These are phyloP conservation scores for Parus major DNA, from an alignment of 2,113 vertebrate species.

Conservation along the genomic window DNA sequence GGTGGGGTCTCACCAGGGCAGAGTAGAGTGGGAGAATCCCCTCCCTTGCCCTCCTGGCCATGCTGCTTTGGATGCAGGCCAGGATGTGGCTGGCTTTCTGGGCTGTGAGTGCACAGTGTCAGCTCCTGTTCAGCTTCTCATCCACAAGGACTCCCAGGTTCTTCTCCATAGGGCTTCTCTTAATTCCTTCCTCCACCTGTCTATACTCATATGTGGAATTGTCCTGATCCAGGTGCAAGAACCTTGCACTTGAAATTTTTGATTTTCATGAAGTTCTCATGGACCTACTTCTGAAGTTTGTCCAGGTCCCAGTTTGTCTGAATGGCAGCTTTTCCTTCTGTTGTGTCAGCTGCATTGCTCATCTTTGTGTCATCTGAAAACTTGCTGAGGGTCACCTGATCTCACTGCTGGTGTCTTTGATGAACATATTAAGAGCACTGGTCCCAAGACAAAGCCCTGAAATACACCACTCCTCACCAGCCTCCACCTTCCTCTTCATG, in stretches of 20 bases:
- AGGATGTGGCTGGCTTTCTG: fast-evolving
- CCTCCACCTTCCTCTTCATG: not conserved
- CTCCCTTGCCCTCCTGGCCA: not conserved
- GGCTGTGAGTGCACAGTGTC: not conserved
- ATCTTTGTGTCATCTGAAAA: not conserved
- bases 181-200: not conserved
- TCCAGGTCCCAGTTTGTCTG: not conserved
- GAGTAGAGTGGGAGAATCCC: not conserved
- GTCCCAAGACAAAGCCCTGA: not conserved
- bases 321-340: not conserved
- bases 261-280: not conserved
- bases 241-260: not conserved
- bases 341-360: not conserved
- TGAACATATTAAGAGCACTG: fast-evolving
- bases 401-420: not conserved
- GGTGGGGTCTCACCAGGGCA: not conserved
- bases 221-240: not conserved
- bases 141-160: not conserved
- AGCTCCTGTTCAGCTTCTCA: not conserved
- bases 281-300: not conserved
- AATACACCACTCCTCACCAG: not conserved
- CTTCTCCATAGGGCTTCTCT: not conserved
- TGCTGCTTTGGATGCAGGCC: not conserved
- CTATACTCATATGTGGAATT: not conserved
- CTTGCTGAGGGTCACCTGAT: not conserved